A percentile compares a stretch with the other conserved stretches of the same genome.
Conservation (phyloP, 2,797 vertebrate species). For the Iguana delicatissima region DNA sequence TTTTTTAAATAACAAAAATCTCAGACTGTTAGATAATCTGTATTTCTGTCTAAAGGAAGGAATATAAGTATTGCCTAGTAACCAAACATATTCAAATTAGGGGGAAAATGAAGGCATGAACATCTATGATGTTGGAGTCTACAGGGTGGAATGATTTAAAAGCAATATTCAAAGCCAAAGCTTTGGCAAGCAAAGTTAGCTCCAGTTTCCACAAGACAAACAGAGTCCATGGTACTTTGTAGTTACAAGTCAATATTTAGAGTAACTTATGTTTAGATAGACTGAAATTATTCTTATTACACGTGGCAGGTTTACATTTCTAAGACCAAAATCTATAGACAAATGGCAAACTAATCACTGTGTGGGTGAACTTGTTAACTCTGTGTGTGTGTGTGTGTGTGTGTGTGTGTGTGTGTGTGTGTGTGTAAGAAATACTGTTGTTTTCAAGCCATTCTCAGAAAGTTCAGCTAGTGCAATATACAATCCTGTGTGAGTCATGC, state of each 20-base stretch:
- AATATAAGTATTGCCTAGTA: constrained; percentile 20
- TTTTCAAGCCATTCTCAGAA: not conserved
- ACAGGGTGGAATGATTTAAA: constrained; percentile 10
- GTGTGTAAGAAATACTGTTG: not conserved
- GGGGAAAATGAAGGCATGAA: not conserved
- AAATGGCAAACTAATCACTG: not conserved
- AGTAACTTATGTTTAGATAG: constrained; percentile 13
- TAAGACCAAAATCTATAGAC: not conserved
- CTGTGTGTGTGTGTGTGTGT: too few relatives aligned
- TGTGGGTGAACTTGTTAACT: not conserved
- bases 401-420: too few relatives aligned
- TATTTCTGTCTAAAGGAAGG: not conserved
- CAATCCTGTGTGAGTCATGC: not conserved
- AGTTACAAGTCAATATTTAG: constrained; percentile 3
- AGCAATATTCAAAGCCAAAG: not conserved
- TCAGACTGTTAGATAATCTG: not conserved
- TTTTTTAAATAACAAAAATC: constrained; percentile 15
- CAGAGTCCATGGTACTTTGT: not conserved
- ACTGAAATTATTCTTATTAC: constrained; percentile 5
- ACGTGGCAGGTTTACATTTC: not conserved
- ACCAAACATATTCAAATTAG: constrained; percentile 1
- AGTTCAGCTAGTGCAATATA: too few relatives aligned
- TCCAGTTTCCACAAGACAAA: constrained; percentile 1
- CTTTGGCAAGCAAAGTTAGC: not conserved
- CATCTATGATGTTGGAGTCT: constrained; percentile 26